These are phyloP conservation scores for Rhinogobius similis DNA, from an alignment of 2,113 vertebrate genomes.

Conservation along the genomic window DNA sequence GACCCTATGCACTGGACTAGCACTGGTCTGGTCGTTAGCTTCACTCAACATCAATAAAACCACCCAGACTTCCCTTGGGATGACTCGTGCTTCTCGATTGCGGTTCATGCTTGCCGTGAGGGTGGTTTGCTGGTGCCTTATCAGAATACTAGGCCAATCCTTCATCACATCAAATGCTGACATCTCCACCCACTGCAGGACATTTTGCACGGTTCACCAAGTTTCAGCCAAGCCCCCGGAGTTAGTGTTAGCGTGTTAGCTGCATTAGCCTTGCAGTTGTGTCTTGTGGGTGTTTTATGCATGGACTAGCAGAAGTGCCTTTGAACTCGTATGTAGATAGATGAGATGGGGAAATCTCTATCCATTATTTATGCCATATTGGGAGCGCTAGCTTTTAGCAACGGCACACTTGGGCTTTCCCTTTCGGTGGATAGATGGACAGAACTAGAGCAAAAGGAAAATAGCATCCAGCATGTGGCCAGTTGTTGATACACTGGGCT, in stretches of 20 bases:
- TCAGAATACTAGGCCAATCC: conserved; percentile 23
- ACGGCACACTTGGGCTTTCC: conserved; percentile 61
- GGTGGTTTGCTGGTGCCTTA: conserved; percentile 26
- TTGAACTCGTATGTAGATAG: conserved; percentile 60
- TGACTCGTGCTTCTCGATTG: conserved; percentile 15
- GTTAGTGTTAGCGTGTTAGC: conserved; percentile 3
- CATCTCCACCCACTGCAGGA: conserved; percentile 34
- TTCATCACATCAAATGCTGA: conserved; percentile 25
- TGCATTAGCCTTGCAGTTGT: conserved; percentile 60
- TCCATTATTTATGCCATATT: conserved; percentile 72
- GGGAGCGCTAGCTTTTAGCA: conserved; percentile 61
- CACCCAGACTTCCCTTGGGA: conserved; percentile 26
- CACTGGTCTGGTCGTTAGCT: conserved; percentile 50
- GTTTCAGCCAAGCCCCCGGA: conserved; percentile 31
- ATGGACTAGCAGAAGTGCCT: conserved; percentile 49
- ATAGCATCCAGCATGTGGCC: conserved; percentile 4
- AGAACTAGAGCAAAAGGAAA: conserved; percentile 51
- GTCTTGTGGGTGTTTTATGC: conserved; percentile 58
- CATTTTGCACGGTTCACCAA: conserved; percentile 53
- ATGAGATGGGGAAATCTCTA: conserved; percentile 54
- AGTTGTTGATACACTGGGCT: not conserved
- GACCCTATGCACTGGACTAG: conserved; percentile 23
- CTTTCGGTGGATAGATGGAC: conserved; percentile 39
- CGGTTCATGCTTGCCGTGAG: not conserved
- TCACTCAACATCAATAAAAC: conserved; percentile 62